Percentiles rank a stretch among this genome's conserved stretches.
Conservation (phyloP, 1,140 invertebrate species). For the Drosophila burlai region DNA sequence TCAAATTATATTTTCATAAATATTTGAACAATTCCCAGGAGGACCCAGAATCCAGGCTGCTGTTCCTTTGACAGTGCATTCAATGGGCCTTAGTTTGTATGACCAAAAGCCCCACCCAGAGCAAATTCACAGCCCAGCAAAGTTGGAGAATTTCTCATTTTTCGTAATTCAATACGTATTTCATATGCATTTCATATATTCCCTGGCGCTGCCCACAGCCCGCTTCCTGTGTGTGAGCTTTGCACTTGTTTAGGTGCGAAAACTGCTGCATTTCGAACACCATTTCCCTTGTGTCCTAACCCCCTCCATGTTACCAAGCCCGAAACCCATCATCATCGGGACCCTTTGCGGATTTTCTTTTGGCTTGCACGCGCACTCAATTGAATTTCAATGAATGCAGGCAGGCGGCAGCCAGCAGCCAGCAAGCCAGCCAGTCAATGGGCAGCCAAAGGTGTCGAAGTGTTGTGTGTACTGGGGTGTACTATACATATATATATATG, state of each 20-base stretch:
- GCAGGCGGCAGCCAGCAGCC: slow-evolving; percentile 37
- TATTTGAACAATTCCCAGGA: slow-evolving; percentile 65
- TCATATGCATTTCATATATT: slow-evolving; percentile 47
- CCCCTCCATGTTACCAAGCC: neutral
- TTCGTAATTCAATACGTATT: slow-evolving; percentile 67
- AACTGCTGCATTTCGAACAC: slow-evolving; percentile 28
- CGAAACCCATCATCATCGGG: slow-evolving; percentile 18
- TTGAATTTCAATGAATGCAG: slow-evolving; percentile 75
- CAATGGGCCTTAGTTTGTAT: slow-evolving; percentile 34
- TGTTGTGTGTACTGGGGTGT: slow-evolving; percentile 11
- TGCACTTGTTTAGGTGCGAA: slow-evolving; percentile 73
- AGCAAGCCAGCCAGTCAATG: slow-evolving; percentile 44
- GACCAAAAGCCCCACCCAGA: neutral
- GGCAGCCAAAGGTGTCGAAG: slow-evolving; percentile 56
- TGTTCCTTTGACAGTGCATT: slow-evolving; percentile 71
- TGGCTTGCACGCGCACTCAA: slow-evolving; percentile 66
- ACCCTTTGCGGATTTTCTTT: slow-evolving; percentile 52
- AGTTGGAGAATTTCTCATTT: slow-evolving; percentile 57
- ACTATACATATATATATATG: neutral
- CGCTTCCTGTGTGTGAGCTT: slow-evolving; percentile 39
- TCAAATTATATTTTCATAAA: slow-evolving; percentile 84
- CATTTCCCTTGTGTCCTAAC: neutral
- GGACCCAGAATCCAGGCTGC: slow-evolving; percentile 27
- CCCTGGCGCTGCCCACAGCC: slow-evolving; percentile 8
- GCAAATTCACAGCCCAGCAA: slow-evolving; percentile 8